These are phyloP conservation scores for Catagonus wagneri DNA, from an alignment of 2,113 vertebrate species.

Conservation along the genomic window DNA sequence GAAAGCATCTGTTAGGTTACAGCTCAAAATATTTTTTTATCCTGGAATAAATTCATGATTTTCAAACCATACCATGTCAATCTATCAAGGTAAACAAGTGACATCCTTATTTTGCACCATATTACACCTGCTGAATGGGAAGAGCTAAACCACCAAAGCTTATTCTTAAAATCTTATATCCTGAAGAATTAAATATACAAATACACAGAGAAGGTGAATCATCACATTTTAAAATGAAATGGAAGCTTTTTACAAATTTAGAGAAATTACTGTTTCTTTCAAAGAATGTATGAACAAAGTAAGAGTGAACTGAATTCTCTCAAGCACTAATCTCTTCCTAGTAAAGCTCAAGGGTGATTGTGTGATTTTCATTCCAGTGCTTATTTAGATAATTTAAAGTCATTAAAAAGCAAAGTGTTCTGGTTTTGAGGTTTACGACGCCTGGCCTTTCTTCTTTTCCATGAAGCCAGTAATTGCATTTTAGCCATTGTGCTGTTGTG, in stretches of 20 bases:
- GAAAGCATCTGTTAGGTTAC: not conserved
- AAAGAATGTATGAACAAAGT: not conserved
- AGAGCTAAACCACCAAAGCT: not conserved
- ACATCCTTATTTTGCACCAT: not conserved
- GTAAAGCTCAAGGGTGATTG: slow-evolving; percentile 7
- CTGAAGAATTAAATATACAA: not conserved
- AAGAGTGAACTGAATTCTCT: not conserved
- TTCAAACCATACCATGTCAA: not conserved
- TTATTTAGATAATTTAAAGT: slow-evolving; percentile 50
- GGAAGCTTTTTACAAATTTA: not conserved
- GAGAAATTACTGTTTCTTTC: not conserved
- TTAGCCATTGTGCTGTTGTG: not conserved
- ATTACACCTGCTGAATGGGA: not conserved
- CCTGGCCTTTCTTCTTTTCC: slow-evolving; percentile 22
- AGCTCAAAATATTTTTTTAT: slow-evolving; percentile 43
- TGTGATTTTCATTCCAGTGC: slow-evolving; percentile 39
- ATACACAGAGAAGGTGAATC: slow-evolving; percentile 11
- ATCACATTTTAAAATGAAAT: slow-evolving; percentile 14
- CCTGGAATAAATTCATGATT: slow-evolving; percentile 11
- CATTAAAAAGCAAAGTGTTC: slow-evolving; percentile 63
- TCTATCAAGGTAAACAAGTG: slow-evolving; percentile 29
- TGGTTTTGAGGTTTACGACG: slow-evolving; percentile 3
- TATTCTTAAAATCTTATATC: slow-evolving; percentile 17
- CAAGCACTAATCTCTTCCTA: not conserved
- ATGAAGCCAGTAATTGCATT: slow-evolving; percentile 31